Evolutionary conservation across 2,797 vertebrate genomes (phyloP), one percentile per base, ranked within the genome.

Genomic region (Gymnothorax javanicus): DNA sequence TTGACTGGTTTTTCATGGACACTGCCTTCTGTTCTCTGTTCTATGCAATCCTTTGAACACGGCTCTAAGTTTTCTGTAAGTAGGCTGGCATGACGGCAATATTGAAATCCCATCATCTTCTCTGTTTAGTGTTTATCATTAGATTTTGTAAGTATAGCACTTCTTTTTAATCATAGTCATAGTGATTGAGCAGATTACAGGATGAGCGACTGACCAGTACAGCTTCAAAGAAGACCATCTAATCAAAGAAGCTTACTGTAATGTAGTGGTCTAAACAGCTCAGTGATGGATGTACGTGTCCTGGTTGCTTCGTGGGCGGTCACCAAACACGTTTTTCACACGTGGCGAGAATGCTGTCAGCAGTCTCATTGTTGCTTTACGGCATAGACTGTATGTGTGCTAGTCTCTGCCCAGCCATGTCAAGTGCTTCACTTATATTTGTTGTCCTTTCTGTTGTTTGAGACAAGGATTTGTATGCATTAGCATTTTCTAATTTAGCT

Each of bases 1-100:
- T 25, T 58, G 50, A 69, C 50, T 73, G 20, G 85, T 82, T 81
- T 43, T 7, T 77, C 84, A 77, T 57, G 11, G 15, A 7, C 25
- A 25, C 33, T 86, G 69, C 64, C 82, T 50, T 73, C 58, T 25
- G 92, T 95, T 95, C 91, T 93, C 94, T 81, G 94, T 96, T 95
- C 95, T 94, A 94, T 93, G 69, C 33, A 77, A 89, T 88, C 87
- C 86, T 23, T 73, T 91, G 89, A 7, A 56, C 50, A 56, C 20
- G 20, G 54, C 20, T 52, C 77, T 81, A 11, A 56, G 77, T 52
- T 81, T 50, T 2, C 15, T 50, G 5, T 20, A 9, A 20, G 17
- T 23, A 11, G 77, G 50, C 50, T 9, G 52, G 4, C 77, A 77
- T 43, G 43, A 50, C 73, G 20, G 33, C 15, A 77, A 43, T 33